Percentiles rank a stretch among this genome's conserved stretches.
Evolutionary conservation across 2,888 invertebrate genomes (phyloP).

Genomic region (Pyrocoelia pectoralis): DNA sequence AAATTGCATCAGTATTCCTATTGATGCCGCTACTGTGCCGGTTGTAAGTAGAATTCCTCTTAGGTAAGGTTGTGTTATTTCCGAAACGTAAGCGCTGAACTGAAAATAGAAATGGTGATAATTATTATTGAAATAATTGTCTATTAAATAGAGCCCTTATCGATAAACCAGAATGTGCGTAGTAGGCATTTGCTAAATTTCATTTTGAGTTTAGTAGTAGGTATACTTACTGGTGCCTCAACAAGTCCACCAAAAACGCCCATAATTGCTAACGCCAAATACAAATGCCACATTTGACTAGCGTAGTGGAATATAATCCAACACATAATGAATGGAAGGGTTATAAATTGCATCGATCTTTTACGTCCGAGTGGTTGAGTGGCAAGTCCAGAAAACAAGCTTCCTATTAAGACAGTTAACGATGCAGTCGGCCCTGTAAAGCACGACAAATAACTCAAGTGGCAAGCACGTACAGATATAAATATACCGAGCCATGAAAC

Average conservation of each 20-base stretch:
- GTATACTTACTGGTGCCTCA: slow-evolving; percentile 78
- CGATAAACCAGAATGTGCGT: no score
- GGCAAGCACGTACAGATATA: no score
- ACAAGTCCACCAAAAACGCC: slow-evolving; percentile 80
- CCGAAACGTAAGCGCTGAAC: slow-evolving; percentile 86
- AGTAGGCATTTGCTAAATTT: no score
- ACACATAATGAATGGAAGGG: slow-evolving; percentile 75
- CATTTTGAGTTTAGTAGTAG: no score
- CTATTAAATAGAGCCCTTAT: no score
- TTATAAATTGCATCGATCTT: slow-evolving; percentile 78
- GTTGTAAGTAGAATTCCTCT: slow-evolving; percentile 78
- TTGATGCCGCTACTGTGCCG: slow-evolving; percentile 77
- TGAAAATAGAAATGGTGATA: slow-evolving; percentile 55
- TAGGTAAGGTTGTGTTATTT: slow-evolving; percentile 81
- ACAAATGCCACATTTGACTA: slow-evolving; percentile 68
- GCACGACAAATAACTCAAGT: no score
- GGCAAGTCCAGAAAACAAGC: slow-evolving; percentile 74
- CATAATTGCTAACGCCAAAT: slow-evolving; percentile 73
- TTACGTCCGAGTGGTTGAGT: slow-evolving; percentile 77
- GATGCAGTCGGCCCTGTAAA: slow-evolving; percentile 78
- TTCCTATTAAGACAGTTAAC: slow-evolving; percentile 81
- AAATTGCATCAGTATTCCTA: slow-evolving; percentile 79
- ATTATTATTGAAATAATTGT: no score
- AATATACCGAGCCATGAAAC: slow-evolving; percentile 77
- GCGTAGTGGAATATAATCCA: slow-evolving; percentile 79